Percentiles rank a stretch among this genome's conserved stretches.
Conservation (phyloP, 2,888 invertebrate species). For the Bimastos eiseni region DNA sequence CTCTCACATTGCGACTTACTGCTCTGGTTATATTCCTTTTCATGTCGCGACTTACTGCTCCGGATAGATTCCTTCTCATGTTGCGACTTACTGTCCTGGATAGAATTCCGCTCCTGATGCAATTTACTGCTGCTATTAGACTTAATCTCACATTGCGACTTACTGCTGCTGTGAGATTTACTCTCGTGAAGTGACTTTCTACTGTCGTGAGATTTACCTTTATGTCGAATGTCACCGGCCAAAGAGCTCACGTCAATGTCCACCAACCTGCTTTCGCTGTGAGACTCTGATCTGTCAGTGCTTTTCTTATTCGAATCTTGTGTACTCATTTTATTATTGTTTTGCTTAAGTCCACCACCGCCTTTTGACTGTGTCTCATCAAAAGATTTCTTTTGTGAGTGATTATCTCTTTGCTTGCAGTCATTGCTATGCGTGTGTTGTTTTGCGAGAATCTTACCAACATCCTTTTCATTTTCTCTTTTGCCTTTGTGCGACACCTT, state of each 20-base stretch:
- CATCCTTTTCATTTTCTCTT: background rate
- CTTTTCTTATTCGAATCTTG: background rate
- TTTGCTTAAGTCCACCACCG: background rate
- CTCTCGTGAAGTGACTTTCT: background rate
- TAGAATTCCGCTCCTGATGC: background rate
- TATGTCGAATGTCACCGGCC: background rate
- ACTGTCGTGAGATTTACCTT: background rate
- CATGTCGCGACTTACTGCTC: no score
- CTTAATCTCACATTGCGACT: background rate
- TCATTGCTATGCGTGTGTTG: background rate
- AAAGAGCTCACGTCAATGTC: background rate
- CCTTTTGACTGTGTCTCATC: background rate
- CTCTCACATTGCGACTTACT: background rate
- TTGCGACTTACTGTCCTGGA: background rate
- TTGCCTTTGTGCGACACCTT: background rate
- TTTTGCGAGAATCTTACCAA: background rate
- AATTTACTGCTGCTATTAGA: background rate
- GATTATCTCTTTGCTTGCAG: background rate
- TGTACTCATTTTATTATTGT: constrained; percentile 13
- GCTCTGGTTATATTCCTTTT: no score
- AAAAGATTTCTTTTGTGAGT: background rate
- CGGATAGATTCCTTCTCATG: background rate
- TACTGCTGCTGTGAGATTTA: background rate
- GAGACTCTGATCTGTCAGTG: background rate
- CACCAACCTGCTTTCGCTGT: background rate